These are phyloP conservation scores for Thysanoteuthis rhombus DNA, from an alignment of 2,888 invertebrate species.

Conservation along the genomic window DNA sequence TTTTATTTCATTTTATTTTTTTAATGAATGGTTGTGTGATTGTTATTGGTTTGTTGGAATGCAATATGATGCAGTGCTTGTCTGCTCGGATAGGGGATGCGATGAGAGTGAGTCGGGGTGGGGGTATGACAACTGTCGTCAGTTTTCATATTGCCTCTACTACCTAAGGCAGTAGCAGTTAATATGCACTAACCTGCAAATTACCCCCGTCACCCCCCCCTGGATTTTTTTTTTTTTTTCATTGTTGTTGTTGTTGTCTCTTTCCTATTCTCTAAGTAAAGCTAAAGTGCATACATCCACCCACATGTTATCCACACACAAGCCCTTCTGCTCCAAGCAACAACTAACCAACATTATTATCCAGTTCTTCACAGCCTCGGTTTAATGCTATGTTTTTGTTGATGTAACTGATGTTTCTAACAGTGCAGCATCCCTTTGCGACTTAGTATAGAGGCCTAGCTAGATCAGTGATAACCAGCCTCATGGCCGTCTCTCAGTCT, in stretches of 20 bases:
- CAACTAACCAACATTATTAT: not conserved
- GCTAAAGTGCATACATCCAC: not conserved
- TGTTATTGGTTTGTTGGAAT: conserved; percentile 12
- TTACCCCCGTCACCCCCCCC: not conserved
- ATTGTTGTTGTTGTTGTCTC: no score
- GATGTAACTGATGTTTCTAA: not conserved
- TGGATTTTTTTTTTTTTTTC: no score
- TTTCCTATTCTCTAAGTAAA: not conserved
- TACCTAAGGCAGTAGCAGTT: not conserved
- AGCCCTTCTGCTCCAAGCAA: not conserved
- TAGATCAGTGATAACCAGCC: not conserved
- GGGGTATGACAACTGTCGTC: not conserved
- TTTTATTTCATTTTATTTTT: not conserved
- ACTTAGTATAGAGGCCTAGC: not conserved
- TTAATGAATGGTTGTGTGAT: not conserved
- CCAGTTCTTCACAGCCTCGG: not conserved
- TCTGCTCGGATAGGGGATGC: not conserved
- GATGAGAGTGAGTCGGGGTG: not conserved
- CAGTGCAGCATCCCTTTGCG: not conserved
- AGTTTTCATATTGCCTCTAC: not conserved
- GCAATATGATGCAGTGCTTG: not conserved
- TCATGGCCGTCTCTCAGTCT: not conserved
- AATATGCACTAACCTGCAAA: not conserved
- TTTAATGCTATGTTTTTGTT: no score
- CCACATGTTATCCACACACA: not conserved